Evolutionary conservation across 2,888 invertebrate genomes (phyloP), one percentile per base, ranked within the genome.

Genomic region (Drosophila mayaguana): DNA sequence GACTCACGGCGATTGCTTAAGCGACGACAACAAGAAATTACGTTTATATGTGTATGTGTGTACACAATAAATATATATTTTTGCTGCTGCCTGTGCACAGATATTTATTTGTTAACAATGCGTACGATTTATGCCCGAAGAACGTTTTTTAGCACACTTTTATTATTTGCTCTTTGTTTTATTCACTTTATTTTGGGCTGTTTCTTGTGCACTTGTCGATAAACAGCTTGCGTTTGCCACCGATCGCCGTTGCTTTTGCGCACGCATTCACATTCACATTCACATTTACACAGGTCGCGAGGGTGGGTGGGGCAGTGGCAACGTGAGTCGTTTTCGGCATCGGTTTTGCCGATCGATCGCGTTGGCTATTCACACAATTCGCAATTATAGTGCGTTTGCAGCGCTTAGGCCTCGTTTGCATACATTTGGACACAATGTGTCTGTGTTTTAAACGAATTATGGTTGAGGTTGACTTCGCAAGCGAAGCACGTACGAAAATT

Each of bases 401-500:
- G 55, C 51, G 36, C 59, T 59, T 54, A 53, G 20, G 63, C 63
- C 61, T 63, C 57, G 55, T 75, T 69, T 55, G 75, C 57, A 61
- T 61, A 43, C 46, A 50, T 59, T 56, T 38, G 40, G 56, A 59
- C 63, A 68, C 57, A 64, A 60, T 65, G 70, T 70, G 65, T 50
- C 28, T 62, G 54, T 63, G 59, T 57, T 63, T 67, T 63, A 67
- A 64, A 82, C 81, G 71, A 79, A 65, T 86, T 88, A 83, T 61
- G 80, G 65, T 70, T 70, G 77, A 72, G 73, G 67, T 57, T 70
- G 61, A 62, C 61, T 75, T 57, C 60, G 71, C 68, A 65, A 51
- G 70, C 85, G 73, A 69, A 80, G 75, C 83, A 78, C 80, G 76
- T 84, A 82, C 72, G 73, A 88, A 84, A 88, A 82, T 85, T 85